phyloP scores from a whole-genome alignment of 2,113 vertebrate species.

The Callionymus lyra region DNA sequence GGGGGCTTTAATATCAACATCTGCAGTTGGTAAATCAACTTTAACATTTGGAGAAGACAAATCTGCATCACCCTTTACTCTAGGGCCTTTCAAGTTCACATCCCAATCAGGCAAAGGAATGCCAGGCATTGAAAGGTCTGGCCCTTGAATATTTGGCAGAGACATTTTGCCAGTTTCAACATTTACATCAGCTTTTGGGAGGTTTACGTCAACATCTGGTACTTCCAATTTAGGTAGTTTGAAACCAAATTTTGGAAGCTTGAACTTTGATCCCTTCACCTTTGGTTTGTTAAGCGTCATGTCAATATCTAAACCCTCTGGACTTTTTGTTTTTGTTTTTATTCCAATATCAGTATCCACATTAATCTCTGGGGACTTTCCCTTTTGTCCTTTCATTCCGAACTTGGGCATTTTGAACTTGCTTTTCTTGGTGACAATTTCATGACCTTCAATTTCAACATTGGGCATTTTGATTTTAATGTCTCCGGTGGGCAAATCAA shows the following conservation, averaged over 20 bases:
- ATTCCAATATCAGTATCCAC: neutral
- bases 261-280: slow-evolving; percentile 7
- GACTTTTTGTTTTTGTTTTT: slow-evolving; percentile 7
- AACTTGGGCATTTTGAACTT: slow-evolving; percentile 40
- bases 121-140: no score
- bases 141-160: no score
- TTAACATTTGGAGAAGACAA: no score
- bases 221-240: neutral
- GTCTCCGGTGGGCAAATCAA: neutral
- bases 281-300: slow-evolving; percentile 25
- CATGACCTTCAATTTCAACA: slow-evolving; percentile 4
- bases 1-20: no score
- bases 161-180: slow-evolving; percentile 22
- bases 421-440: neutral
- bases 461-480: slow-evolving; percentile 2
- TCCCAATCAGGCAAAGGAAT: no score
- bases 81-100: no score
- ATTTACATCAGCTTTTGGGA: slow-evolving; percentile 24
- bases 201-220: slow-evolving; percentile 29
- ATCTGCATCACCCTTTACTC: no score
- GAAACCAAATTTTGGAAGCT: slow-evolving; percentile 3
- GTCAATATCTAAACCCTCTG: slow-evolving; percentile 31
- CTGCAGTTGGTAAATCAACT: no score
- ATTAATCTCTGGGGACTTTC: neutral
- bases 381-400: slow-evolving; percentile 18